Evolutionary conservation across 2,113 vertebrate species (phyloP).

Genomic region (Aegithalos caudatus): DNA sequence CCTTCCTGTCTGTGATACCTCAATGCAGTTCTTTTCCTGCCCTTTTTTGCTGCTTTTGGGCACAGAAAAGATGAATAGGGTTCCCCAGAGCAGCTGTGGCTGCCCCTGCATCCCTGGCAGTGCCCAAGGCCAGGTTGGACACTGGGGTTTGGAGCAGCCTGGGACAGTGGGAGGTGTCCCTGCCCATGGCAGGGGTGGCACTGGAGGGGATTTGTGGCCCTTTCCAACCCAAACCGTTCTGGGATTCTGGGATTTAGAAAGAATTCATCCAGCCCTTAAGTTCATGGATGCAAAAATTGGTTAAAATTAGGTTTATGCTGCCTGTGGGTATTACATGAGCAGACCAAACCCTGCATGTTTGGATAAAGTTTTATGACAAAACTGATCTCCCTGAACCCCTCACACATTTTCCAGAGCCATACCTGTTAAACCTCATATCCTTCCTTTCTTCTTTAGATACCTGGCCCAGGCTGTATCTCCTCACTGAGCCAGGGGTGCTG

Average conservation of each 20-base stretch:
- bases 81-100: not conserved
- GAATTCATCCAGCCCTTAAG: not conserved
- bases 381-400: not conserved
- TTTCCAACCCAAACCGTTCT: not conserved
- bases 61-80: not conserved
- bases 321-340: not conserved
- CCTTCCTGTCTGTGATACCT: not conserved
- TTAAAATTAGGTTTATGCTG: not conserved
- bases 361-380: not conserved
- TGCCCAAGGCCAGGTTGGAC: not conserved
- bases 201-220: rapidly evolving
- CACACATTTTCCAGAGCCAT: not conserved
- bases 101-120: not conserved
- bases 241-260: not conserved
- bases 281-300: not conserved
- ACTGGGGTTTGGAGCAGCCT: not conserved
- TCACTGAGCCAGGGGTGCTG: slow-evolving; percentile 68
- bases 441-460: slow-evolving; percentile 79
- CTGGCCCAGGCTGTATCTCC: slow-evolving; percentile 83
- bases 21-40: not conserved
- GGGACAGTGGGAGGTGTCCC: not conserved
- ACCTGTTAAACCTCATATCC: slow-evolving; percentile 89
- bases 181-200: not conserved
- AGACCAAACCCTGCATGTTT: not conserved
- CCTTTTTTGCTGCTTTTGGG: not conserved